Evolutionary conservation across 2,113 vertebrate genomes (phyloP).

Genomic region (Aspidoscelis tigris): DNA sequence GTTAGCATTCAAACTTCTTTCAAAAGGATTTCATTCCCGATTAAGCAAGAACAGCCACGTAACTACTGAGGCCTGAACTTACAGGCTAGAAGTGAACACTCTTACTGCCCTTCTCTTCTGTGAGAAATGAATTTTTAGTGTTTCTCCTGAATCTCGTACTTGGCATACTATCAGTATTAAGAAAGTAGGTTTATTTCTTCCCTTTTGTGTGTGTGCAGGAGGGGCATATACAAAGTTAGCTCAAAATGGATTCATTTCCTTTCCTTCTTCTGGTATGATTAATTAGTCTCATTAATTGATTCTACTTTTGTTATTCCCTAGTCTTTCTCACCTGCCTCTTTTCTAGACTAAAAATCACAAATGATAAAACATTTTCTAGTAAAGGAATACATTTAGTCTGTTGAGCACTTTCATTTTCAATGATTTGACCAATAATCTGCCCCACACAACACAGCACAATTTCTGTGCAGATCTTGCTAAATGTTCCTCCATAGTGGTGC

Average conservation of each 20-base stretch:
- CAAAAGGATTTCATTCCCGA: background rate
- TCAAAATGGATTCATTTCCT: slow-evolving; percentile 42
- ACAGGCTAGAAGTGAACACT: background rate
- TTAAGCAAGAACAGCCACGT: background rate
- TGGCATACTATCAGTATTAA: background rate
- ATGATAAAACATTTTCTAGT: too few species aligned
- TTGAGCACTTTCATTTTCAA: too few species aligned
- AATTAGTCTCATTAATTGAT: slow-evolving; percentile 19
- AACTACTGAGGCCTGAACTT: slow-evolving; percentile 7
- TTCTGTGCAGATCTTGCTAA: too few species aligned
- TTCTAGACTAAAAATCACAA: too few species aligned
- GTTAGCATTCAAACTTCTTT: background rate
- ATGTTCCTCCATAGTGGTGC: too few species aligned
- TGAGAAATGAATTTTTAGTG: slow-evolving; percentile 26
- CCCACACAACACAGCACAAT: too few species aligned
- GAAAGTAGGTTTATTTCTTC: background rate
- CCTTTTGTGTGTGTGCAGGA: background rate
- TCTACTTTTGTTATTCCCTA: background rate
- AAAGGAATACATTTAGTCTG: too few species aligned
- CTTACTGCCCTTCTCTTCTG: background rate
- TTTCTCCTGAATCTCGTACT: slow-evolving; percentile 14
- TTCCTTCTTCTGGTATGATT: background rate
- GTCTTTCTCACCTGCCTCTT: too few species aligned
- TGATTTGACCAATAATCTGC: too few species aligned
- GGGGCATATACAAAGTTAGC: background rate